These are phyloP conservation scores for Agrilus mali DNA, from an alignment of 2,888 invertebrate species.

Conservation along the genomic window DNA sequence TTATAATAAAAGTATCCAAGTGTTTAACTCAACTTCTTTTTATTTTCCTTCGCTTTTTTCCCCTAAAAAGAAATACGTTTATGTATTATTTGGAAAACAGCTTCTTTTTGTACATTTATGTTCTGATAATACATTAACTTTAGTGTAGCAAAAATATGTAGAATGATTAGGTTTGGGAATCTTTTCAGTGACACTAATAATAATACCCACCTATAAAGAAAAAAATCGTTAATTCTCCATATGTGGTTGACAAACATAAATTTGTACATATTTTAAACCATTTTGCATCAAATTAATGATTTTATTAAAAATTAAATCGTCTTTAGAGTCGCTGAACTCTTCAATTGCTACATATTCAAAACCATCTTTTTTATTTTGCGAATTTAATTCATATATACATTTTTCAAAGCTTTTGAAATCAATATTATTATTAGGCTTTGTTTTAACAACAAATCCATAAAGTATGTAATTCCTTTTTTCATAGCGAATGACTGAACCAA, in stretches of 20 bases:
- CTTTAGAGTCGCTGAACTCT: constrained; percentile 16
- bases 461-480: constrained; percentile 14
- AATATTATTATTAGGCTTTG: constrained; percentile 12
- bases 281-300: constrained; percentile 25
- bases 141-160: no score
- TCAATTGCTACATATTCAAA: constrained; percentile 18
- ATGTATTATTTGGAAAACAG: no score
- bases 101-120: no score
- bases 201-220: no score
- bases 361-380: constrained; percentile 11
- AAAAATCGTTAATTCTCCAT: neutral
- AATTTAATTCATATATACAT: constrained; percentile 15
- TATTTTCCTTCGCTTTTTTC: no score
- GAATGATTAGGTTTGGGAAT: no score
- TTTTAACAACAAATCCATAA: constrained; percentile 21
- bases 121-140: no score
- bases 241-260: constrained; percentile 23
- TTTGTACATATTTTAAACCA: constrained; percentile 18
- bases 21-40: no score
- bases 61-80: no score
- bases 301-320: constrained; percentile 23
- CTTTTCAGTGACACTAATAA: no score
- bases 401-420: constrained; percentile 16
- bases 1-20: no score
- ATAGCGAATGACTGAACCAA: constrained; percentile 20